Evolutionary conservation across 2,797 vertebrate species (phyloP).

Genomic region (Uromys caudimaculatus): DNA sequence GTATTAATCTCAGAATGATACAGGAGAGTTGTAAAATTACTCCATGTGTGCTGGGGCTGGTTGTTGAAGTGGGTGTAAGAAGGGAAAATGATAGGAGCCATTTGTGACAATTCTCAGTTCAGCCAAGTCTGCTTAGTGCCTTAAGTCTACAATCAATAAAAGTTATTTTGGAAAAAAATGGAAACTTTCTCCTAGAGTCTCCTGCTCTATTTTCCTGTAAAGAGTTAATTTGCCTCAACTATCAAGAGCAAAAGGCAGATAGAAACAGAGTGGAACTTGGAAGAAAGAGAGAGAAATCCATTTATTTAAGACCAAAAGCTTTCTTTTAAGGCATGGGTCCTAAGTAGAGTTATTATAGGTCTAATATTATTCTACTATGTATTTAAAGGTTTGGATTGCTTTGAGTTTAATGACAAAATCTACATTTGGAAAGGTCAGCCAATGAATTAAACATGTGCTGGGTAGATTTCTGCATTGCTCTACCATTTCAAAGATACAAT

Average conservation of each 20-base stretch:
- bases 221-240: constrained; percentile 62
- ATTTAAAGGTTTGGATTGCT: constrained; percentile 72
- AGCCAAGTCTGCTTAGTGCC: constrained; percentile 45
- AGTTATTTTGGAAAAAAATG: constrained; percentile 54
- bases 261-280: constrained; percentile 47
- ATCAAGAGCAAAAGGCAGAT: constrained; percentile 33
- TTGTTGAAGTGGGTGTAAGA: background rate
- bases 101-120: constrained; percentile 22
- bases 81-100: background rate
- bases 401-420: constrained; percentile 72
- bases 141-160: constrained; percentile 24
- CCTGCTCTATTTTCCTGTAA: constrained; percentile 30
- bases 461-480: constrained; percentile 55
- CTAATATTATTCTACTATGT: constrained; percentile 61
- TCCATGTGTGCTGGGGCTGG: background rate
- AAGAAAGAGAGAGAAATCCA: constrained; percentile 53
- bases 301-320: constrained; percentile 65
- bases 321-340: constrained; percentile 44
- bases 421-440: constrained; percentile 66
- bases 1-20: constrained; percentile 26
- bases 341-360: constrained; percentile 59
- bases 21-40: background rate
- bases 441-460: constrained; percentile 76
- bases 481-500: constrained; percentile 66
- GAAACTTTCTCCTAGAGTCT: constrained; percentile 30